Conservation (phyloP, 2,113 vertebrate genomes). For the Otolemur garnettii region DNA sequence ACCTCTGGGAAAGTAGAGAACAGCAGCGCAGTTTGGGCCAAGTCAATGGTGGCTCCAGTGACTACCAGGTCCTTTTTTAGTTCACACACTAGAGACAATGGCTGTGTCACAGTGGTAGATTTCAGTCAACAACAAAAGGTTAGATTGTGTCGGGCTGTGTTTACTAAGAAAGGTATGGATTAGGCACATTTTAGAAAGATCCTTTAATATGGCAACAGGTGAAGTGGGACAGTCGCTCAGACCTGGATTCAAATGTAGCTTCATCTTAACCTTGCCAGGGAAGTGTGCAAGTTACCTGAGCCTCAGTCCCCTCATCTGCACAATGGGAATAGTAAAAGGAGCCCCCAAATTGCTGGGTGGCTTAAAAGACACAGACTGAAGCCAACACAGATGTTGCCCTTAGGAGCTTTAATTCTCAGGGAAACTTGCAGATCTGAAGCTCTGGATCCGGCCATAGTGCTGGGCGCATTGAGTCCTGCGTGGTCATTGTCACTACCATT, state of each 20-base stretch:
- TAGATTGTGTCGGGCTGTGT: not conserved
- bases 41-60: not conserved
- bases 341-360: not conserved
- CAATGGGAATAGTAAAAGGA: not conserved
- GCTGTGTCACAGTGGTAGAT: not conserved
- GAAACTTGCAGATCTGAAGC: not conserved
- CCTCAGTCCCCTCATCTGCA: not conserved
- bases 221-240: not conserved
- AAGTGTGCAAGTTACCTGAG: not conserved
- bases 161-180: not conserved
- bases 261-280: not conserved
- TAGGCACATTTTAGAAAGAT: not conserved
- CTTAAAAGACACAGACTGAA: not conserved
- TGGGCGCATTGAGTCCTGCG: not conserved
- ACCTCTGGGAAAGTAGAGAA: not conserved
- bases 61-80: not conserved
- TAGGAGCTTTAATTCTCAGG: not conserved
- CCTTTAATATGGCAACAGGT: not conserved
- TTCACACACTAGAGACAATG: not conserved
- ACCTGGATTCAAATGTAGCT: not conserved
- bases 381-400: not conserved
- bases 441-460: not conserved
- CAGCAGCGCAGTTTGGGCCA: not conserved
- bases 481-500: rapidly evolving
- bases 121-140: not conserved